phyloP scores from a whole-genome alignment of 2,113 vertebrate species.

The Rhea americana region DNA sequence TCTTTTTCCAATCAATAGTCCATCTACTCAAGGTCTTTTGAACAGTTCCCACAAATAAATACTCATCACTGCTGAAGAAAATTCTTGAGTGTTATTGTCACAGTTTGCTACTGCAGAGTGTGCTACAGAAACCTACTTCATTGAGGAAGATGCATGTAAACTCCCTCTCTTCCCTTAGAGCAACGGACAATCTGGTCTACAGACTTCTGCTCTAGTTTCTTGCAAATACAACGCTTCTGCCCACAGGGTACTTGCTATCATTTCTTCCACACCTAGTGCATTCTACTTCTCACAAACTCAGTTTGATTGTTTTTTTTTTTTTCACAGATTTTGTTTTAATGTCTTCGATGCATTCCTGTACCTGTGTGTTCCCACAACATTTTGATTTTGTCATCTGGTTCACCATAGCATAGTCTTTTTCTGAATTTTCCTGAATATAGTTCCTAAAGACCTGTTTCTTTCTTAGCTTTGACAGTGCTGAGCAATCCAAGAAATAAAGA shows the following conservation, averaged over 20 bases:
- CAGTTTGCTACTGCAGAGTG: background rate
- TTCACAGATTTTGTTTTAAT: background rate
- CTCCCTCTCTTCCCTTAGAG: background rate
- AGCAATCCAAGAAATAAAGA: background rate
- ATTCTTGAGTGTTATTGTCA: background rate
- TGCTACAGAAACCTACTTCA: background rate
- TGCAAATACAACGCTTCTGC: background rate
- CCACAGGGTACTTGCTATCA: accelerated
- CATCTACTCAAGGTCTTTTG: background rate
- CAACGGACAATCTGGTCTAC: background rate
- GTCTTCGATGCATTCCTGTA: background rate
- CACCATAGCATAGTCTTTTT: background rate
- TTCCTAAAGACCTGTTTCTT: background rate
- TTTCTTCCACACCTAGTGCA: background rate
- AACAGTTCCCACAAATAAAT: background rate
- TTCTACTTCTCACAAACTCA: background rate
- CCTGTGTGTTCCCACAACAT: background rate
- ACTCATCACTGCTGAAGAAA: background rate
- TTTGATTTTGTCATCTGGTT: background rate
- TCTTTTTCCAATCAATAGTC: background rate
- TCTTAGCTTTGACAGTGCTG: background rate
- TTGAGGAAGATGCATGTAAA: background rate
- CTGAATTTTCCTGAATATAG: accelerated
- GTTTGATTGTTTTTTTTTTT: background rate
- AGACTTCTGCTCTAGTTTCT: background rate